Evolutionary conservation across 2,888 invertebrate genomes (phyloP), one percentile per base, ranked within the genome.

Genomic region (Junonia oenone): DNA sequence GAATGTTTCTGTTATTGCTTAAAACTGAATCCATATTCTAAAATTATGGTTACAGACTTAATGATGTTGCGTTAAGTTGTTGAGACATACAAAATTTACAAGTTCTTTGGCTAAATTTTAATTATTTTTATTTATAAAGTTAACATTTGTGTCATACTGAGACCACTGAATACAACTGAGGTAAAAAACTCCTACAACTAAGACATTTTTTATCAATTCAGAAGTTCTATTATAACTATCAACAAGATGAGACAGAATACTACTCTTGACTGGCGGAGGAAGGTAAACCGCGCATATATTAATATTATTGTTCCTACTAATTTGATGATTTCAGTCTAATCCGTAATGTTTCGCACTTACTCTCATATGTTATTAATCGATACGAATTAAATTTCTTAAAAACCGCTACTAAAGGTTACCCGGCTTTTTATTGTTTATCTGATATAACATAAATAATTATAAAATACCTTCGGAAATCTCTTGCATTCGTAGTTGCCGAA

Each of bases 401-500:
- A n/a, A n/a, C n/a, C n/a, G n/a, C n/a, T n/a, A n/a, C n/a, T n/a
- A n/a, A n/a, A n/a, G n/a, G n/a, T n/a, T n/a, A n/a, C n/a, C n/a
- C n/a, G n/a, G n/a, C n/a, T n/a, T n/a, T n/a, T n/a, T n/a, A n/a
- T n/a, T n/a, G n/a, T n/a, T n/a, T n/a, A n/a, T n/a, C n/a, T n/a
- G n/a, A n/a, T n/a, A n/a, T n/a, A n/a, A n/a, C n/a, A n/a, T n/a
- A n/a, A n/a, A n/a, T n/a, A n/a, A n/a, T n/a, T n/a, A n/a, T n/a
- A n/a, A n/a, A 5, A 6, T 53, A 88, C 89, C 76, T 81, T 81
- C 0, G 92, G 92, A 66, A 92, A 91, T 14, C 61, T 73, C 57
- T 62, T 75, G 68, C 92, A 93, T 19, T 77, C 81, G 35, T 86
- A 89, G 53, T 90, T 86, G 5, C 92, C 92, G 55, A 90, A 92